Percentiles rank a stretch among this genome's conserved stretches.
Conservation (phyloP, 2,113 vertebrate genomes). For the Micromys minutus region DNA sequence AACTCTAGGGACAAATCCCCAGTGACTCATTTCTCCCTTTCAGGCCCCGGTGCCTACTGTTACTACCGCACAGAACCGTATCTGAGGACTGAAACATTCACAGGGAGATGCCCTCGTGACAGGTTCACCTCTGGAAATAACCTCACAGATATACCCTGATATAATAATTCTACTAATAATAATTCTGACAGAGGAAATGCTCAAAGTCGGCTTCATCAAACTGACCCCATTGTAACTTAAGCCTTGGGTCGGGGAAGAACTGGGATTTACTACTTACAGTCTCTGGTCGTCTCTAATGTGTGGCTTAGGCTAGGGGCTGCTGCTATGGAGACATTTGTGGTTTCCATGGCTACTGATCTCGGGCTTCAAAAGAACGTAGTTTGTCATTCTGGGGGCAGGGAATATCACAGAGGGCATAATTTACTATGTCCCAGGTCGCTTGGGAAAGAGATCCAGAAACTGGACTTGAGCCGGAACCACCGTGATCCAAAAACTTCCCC, state of each 20-base stretch:
- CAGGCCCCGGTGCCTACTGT: neutral
- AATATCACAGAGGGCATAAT: neutral
- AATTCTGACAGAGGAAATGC: no score
- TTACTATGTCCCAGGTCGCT: neutral
- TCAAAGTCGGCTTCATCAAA: neutral
- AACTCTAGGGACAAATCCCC: neutral
- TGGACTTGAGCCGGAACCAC: neutral
- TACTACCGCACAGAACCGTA: neutral
- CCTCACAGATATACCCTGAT: neutral
- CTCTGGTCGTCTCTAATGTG: neutral
- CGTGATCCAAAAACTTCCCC: neutral
- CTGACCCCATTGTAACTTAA: neutral
- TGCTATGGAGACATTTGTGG: neutral
- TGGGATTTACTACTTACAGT: neutral
- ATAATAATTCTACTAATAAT: neutral
- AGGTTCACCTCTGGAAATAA: neutral
- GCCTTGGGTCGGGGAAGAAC: neutral
- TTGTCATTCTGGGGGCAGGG: neutral
- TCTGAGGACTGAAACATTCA: neutral
- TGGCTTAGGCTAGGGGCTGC: neutral
- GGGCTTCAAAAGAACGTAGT: neutral
- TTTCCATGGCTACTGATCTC: neutral
- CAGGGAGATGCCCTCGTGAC: neutral
- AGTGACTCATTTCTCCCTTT: neutral
- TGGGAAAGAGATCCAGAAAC: neutral